phyloP scores from a whole-genome alignment of 2,888 invertebrate species.

The Thymelicus sylvestris region DNA sequence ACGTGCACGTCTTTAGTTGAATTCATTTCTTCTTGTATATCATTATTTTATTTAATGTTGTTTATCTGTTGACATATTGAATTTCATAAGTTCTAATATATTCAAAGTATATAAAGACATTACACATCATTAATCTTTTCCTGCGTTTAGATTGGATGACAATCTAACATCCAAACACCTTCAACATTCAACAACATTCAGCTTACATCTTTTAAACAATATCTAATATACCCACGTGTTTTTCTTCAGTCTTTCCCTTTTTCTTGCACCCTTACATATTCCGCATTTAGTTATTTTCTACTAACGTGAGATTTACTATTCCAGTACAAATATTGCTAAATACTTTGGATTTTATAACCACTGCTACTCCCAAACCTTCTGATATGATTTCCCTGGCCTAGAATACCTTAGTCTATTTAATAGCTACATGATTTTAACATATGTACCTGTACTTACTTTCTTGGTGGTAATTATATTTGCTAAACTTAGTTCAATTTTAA shows the following conservation, averaged over 20 bases:
- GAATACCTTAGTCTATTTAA: too few relatives aligned
- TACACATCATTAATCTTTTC: background rate
- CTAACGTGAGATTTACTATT: too few relatives aligned
- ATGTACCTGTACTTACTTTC: background rate
- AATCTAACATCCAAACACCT: background rate
- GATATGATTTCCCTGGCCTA: too few relatives aligned
- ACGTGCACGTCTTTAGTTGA: conserved; percentile 57
- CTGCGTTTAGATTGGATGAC: background rate
- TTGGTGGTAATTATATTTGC: background rate
- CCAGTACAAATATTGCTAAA: too few relatives aligned
- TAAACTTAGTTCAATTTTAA: background rate
- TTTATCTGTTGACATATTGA: background rate
- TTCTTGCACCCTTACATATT: too few relatives aligned
- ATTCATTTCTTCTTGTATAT: conserved; percentile 57
- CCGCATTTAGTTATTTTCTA: too few relatives aligned
- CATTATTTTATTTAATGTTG: conserved; percentile 50
- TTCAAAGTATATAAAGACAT: background rate
- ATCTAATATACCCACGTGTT: too few relatives aligned
- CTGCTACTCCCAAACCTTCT: too few relatives aligned
- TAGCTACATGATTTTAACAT: too few relatives aligned
- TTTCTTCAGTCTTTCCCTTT: too few relatives aligned
- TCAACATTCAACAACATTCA: too few relatives aligned
- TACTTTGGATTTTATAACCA: too few relatives aligned
- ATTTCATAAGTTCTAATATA: background rate
- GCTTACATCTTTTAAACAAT: background rate